Evolutionary conservation across 2,888 invertebrate genomes (phyloP).

Genomic region (Lasioglossum figueresi): DNA sequence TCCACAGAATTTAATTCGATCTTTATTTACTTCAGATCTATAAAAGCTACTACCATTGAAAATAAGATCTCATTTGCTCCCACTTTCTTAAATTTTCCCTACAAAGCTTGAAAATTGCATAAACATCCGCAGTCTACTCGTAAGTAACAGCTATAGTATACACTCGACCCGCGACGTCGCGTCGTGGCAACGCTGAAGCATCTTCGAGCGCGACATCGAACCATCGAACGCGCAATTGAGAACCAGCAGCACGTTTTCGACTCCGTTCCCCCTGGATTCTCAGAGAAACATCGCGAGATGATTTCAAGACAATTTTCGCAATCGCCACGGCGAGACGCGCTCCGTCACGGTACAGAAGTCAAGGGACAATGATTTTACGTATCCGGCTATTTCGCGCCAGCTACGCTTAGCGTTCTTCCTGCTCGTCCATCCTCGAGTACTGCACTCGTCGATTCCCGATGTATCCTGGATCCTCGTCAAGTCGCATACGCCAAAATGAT

Average conservation of each 20-base stretch:
- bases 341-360: conserved; percentile 32
- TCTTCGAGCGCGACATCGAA: background rate
- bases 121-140: too few species aligned
- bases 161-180: background rate
- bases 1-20: too few species aligned
- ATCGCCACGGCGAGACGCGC: conserved; percentile 43
- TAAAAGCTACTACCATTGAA: too few species aligned
- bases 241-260: background rate
- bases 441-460: background rate
- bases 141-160: too few species aligned
- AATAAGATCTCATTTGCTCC: too few species aligned
- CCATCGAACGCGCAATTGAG: background rate
- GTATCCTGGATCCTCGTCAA: background rate
- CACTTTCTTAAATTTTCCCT: too few species aligned
- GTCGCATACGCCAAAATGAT: background rate
- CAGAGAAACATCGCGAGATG: conserved; percentile 28
- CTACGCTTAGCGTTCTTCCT: background rate
- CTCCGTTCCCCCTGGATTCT: background rate
- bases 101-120: too few species aligned
- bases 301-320: conserved; percentile 35
- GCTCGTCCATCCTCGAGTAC: background rate
- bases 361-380: conserved; percentile 52
- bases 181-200: background rate
- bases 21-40: too few species aligned
- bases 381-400: conserved; percentile 43